Evolutionary conservation across 1,140 invertebrate species (phyloP), one percentile per base, ranked within the genome.

Genomic region (Drosophila pseudoananassae): DNA sequence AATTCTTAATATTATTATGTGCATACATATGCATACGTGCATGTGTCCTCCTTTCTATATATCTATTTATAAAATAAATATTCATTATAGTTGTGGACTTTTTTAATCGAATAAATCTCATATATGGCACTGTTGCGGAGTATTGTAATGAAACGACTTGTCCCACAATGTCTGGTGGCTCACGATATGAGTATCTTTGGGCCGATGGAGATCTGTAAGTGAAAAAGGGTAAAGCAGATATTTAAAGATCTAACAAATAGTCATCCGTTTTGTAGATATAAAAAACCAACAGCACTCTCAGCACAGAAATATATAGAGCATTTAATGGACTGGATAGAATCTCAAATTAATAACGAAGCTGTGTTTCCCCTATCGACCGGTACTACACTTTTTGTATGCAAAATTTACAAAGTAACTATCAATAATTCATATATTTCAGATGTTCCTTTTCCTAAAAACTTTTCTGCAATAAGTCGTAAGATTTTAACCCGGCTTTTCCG

Each of bases 321-420:
- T 43, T 92, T 99, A 15, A 98, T 99, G 97, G 97, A 99, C 89
- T 99, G 98, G 98, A 95, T 97, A 46, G 98, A 99, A 92, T 91
- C 94, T 15, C 97, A 98, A 92, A 98, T 99, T 69, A 99, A 99
- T 91, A 96, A 98, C 92, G 97, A 98, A 93, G n/a, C 93, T 69
- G 92, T 98, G 15, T 98, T 98, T 90, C 97, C 97, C 15, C 95
- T 96, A 1, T 95, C 94, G 64, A 95, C 88, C 49, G 87, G 87
- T 90, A 66, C 15, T 8, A 14, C 17, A 10, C n/a, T 61, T 9
- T 5, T 7, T 20, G 20, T 20, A 20, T 20, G 3, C 3, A 3
- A 20, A 3, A 20, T 20, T 20, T 20, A 20, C 20, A 9, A 45
- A 27, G 25, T 27, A 27, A 27, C 20, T 20, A 20, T 27, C 0